Conservation (phyloP, 2,797 vertebrate genomes). For the Gymnopithys bicolor region DNA sequence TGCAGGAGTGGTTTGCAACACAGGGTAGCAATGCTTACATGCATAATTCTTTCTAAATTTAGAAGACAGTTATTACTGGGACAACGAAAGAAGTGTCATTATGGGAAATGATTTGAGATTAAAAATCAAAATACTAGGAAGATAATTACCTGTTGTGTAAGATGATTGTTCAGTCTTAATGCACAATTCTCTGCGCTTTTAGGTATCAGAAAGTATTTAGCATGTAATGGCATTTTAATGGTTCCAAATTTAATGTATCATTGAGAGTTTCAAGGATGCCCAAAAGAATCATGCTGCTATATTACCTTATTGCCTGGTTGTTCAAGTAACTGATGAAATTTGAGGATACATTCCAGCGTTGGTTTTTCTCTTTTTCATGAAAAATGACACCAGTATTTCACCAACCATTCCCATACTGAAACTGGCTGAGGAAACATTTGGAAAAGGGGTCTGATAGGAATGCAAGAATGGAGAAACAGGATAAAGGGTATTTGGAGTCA, state of each 20-base stretch:
- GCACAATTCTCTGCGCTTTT: not conserved
- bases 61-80: not conserved
- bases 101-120: not conserved
- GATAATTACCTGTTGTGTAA: constrained; percentile 2
- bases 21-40: not conserved
- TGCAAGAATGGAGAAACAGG: not conserved
- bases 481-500: not conserved
- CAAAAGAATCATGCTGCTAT: not conserved
- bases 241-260: not conserved
- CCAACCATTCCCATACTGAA: not conserved
- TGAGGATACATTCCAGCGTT: not conserved
- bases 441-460: not conserved
- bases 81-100: not conserved
- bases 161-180: not conserved
- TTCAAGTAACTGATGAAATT: not conserved
- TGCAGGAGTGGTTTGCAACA: not conserved
- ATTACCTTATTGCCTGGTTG: not conserved
- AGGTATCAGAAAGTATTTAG: constrained; percentile 25
- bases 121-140: constrained; percentile 31
- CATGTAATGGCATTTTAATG: not conserved
- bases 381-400: not conserved
- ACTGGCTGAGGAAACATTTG: not conserved
- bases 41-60: not conserved
- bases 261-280: not conserved
- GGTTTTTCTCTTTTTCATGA: not conserved